These are phyloP conservation scores for Penelope pileata DNA, from an alignment of 2,113 vertebrate genomes.

Conservation along the genomic window DNA sequence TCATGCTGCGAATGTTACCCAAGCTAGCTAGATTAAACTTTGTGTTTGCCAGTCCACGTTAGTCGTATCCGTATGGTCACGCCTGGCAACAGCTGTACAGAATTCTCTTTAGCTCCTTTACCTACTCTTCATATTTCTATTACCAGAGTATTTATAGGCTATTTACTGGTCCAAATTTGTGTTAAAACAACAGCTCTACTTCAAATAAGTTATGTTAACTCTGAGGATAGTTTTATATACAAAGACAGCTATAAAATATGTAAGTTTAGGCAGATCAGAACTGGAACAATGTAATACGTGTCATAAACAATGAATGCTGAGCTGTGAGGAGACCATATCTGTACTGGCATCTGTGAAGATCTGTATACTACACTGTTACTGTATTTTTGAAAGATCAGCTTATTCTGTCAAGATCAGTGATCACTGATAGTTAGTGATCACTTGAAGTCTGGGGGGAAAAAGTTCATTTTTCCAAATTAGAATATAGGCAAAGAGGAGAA, in stretches of 20 bases:
- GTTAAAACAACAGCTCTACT: neutral
- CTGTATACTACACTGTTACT: neutral
- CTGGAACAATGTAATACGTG: neutral
- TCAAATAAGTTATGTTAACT: neutral
- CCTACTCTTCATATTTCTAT: neutral
- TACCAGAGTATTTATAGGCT: neutral
- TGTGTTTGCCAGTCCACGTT: neutral
- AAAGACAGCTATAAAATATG: neutral
- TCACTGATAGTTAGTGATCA: neutral
- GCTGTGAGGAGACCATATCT: neutral
- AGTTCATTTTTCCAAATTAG: neutral
- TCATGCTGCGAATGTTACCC: neutral
- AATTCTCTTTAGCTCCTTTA: neutral
- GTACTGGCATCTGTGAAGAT: neutral
- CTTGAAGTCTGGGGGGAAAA: neutral
- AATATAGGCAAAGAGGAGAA: neutral
- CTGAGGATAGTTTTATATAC: neutral
- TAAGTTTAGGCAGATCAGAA: neutral
- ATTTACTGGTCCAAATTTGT: neutral
- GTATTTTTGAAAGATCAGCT: neutral
- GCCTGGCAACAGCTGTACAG: neutral
- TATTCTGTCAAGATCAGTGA: neutral
- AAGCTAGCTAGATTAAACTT: neutral
- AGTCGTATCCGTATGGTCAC: neutral
- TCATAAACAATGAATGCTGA: neutral